Evolutionary conservation across 2,113 vertebrate species (phyloP).

Genomic region (Sterrhoptilus dennistouni): DNA sequence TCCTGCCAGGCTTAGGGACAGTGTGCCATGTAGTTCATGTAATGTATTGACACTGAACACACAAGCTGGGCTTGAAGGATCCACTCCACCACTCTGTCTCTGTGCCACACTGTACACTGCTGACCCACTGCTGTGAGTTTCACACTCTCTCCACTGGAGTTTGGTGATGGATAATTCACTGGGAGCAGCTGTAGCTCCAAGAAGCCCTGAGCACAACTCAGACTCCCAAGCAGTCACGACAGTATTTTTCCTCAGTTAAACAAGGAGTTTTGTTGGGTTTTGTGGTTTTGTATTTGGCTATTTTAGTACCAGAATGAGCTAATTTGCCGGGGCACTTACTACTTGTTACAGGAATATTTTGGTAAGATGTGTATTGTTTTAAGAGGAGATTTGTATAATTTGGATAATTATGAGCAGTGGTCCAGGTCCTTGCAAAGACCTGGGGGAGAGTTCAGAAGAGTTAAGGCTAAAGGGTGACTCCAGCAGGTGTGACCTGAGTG

Average conservation of each 20-base stretch:
- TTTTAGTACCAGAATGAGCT: not conserved
- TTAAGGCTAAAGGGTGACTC: not conserved
- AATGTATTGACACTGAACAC: not conserved
- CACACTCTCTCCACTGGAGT: not conserved
- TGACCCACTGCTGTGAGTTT: not conserved
- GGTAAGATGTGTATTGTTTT: not conserved
- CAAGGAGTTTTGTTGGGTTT: not conserved
- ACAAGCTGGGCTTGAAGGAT: not conserved
- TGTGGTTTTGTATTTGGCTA: not conserved
- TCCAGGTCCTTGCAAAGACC: not conserved
- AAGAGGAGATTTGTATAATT: not conserved
- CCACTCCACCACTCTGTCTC: not conserved
- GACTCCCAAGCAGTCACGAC: not conserved
- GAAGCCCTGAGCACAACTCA: not conserved
- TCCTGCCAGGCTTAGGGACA: not conserved
- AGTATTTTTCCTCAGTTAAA: not conserved
- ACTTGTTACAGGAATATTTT: not conserved
- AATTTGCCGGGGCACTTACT: not conserved
- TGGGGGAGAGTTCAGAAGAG: not conserved
- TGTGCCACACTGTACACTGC: fast-evolving
- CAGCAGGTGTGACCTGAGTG: not conserved
- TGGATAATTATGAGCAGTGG: not conserved
- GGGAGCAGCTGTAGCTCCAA: not conserved
- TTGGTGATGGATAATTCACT: not conserved
- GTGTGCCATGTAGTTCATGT: not conserved